These are phyloP conservation scores for Caenorhabditis sp. DNA, from an alignment of 2,888 invertebrate genomes.

Conservation along the genomic window DNA sequence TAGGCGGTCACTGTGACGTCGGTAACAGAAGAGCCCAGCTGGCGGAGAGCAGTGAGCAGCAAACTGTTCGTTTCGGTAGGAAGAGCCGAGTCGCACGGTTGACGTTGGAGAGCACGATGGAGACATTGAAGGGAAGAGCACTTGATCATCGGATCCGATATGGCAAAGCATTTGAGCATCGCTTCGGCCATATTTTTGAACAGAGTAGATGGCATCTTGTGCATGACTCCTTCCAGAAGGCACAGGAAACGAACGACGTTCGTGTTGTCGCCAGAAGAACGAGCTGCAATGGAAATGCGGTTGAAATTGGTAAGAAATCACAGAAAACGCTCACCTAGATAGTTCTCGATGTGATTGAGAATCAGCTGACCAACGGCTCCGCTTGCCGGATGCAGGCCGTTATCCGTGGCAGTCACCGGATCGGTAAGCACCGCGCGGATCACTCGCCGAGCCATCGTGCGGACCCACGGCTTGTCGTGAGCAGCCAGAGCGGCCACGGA, in stretches of 20 bases:
- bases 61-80: conserved; percentile 69
- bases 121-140: conserved; percentile 74
- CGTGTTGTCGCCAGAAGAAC: conserved; percentile 60
- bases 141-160: conserved; percentile 71
- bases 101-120: conserved; percentile 69
- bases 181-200: conserved; percentile 70
- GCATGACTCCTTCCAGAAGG: conserved; percentile 75
- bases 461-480: conserved; percentile 74
- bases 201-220: conserved; percentile 71
- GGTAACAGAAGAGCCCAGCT: conserved; percentile 61
- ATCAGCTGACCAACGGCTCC: conserved; percentile 66
- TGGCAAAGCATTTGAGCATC: conserved; percentile 67
- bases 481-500: conserved; percentile 69
- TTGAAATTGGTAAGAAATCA: too few relatives aligned
- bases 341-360: conserved; percentile 61
- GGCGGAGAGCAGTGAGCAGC: conserved; percentile 66
- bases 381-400: conserved; percentile 72
- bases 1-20: conserved; percentile 74
- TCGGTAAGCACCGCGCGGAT: conserved; percentile 73
- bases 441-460: conserved; percentile 73
- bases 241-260: conserved; percentile 69
- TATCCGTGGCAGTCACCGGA: conserved; percentile 72
- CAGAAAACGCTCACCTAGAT: conserved; percentile 54
- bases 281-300: conserved; percentile 34
- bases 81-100: conserved; percentile 72